Evolutionary conservation across 2,888 invertebrate species (phyloP), one percentile per base, ranked within the genome.

Genomic region (Drosophila putrida): DNA sequence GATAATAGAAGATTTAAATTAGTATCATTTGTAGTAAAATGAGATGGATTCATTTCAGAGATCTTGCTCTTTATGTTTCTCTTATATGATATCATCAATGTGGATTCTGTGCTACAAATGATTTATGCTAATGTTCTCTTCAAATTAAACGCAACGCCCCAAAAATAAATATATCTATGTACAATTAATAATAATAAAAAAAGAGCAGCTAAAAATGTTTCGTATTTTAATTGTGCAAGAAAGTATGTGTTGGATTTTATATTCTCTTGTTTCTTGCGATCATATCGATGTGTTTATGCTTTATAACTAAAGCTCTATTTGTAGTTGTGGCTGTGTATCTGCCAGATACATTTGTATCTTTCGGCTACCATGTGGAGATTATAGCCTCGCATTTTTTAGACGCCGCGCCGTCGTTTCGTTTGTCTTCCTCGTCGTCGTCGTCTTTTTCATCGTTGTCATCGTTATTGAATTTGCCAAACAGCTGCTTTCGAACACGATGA

Each of bases 111-210:
- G 10, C 31, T n/a, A 27, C 44, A 20, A 33, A 43, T 66, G 76
- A 80, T 80, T 76, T 76, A 82, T 82, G 81, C 47, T 57, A 54
- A 59, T 70, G 65, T 61, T 70, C 55, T 69, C 43, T 74, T 72
- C 75, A 73, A 65, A 80, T 72, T 60, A 79, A 74, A 61, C 58
- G 71, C 66, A 69, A 80, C 75, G 69, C 82, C 82, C 72, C 38
- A 66, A 72, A 74, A 54, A 53, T 36, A 46, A 54, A 38, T 54
- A 11, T 20, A 20, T 20, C 20, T 20, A 3, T 13, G 31, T 20
- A 44, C 25, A 39, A 46, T 13, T 6, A 51, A 15, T 13, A 13
- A 15, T 20, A 50, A n/a, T 33, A 27, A 46, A 11, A 33, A 10
- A 25, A 33, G 9, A 27, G 8, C 15, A 57, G 8, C 15, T 46